Conservation (phyloP, 2,797 vertebrate genomes). For the Nyctalus aviator region DNA sequence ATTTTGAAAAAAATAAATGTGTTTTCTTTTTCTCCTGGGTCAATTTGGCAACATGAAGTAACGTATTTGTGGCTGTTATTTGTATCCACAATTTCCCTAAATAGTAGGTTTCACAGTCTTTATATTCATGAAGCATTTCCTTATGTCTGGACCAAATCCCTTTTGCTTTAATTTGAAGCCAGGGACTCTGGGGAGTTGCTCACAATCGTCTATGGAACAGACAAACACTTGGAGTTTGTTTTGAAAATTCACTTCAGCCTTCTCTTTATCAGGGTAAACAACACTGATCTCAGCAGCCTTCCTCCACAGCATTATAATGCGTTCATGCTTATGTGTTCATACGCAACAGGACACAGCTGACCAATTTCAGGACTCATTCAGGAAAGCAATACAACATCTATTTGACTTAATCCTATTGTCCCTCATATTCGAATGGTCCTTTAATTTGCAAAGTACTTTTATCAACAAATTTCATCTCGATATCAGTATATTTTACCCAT, state of each 20-base stretch:
- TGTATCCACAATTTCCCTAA: constrained; percentile 78
- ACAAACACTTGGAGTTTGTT: constrained; percentile 72
- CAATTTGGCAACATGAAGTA: constrained; percentile 74
- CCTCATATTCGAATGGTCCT: background rate
- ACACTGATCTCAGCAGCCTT: background rate
- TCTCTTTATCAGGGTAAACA: constrained; percentile 46
- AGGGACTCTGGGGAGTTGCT: constrained; percentile 49
- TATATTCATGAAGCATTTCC: constrained; percentile 78
- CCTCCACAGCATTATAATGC: background rate
- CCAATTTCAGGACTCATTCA: background rate
- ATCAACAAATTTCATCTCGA: constrained; percentile 22
- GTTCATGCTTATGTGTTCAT: background rate
- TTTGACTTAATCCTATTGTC: constrained; percentile 10
- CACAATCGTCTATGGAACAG: constrained; percentile 67
- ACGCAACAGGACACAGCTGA: background rate
- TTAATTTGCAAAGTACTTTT: constrained; percentile 50
- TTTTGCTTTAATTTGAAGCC: constrained; percentile 74
- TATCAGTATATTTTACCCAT: background rate
- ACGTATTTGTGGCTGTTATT: constrained; percentile 78
- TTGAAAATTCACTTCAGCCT: constrained; percentile 52
- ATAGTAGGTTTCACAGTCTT: constrained; percentile 76
- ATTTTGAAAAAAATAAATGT: constrained; percentile 79
- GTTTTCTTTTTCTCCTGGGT: constrained; percentile 79
- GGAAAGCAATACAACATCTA: background rate
- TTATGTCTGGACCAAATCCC: constrained; percentile 79